phyloP scores from a whole-genome alignment of 2,797 vertebrate species.

The Hirundo rustica region DNA sequence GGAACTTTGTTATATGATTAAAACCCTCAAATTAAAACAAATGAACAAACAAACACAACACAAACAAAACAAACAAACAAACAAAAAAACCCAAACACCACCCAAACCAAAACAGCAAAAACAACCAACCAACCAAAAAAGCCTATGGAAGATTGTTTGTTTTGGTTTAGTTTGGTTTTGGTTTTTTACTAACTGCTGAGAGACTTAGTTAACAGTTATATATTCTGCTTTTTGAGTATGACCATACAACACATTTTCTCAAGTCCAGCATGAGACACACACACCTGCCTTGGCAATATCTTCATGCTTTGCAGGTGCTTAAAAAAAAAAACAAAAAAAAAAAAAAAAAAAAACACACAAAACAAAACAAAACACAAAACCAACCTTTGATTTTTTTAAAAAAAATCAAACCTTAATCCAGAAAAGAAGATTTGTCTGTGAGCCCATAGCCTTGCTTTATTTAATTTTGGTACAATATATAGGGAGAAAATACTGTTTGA shows the following conservation, averaged over 20 bases:
- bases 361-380: too few species aligned
- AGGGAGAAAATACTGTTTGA: not conserved
- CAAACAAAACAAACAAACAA: too few species aligned
- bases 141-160: fast-evolving
- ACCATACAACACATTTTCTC: not conserved
- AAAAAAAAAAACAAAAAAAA: too few species aligned
- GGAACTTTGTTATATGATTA: not conserved
- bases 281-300: not conserved
- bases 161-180: not conserved
- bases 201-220: not conserved
- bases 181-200: not conserved
- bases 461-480: not conserved
- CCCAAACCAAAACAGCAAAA: too few species aligned
- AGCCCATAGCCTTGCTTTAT: not conserved
- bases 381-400: too few species aligned
- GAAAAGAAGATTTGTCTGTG: not conserved
- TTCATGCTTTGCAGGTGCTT: not conserved
- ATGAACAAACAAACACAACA: not conserved
- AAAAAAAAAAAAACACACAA: too few species aligned
- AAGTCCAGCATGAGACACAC: not conserved
- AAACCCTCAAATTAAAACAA: not conserved
- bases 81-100: too few species aligned
- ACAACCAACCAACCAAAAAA: too few species aligned
- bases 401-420: too few species aligned
- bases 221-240: not conserved